Base-by-base conservation (phyloP, 2,797 vertebrate genomes). In the Oreochromis grahami region DNA sequence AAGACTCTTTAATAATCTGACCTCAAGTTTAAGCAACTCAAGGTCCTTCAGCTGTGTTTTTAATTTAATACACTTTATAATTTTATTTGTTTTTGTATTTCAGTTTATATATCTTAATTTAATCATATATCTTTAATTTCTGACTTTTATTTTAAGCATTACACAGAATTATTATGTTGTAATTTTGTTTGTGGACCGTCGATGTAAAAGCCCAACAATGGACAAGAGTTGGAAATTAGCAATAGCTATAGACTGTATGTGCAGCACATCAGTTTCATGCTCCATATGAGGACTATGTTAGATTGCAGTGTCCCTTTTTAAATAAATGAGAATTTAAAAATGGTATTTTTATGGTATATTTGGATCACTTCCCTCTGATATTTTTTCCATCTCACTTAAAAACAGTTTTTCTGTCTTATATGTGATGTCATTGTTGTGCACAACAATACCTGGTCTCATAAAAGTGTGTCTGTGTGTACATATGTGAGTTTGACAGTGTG, bases 381-480 rank as follows among this genome's bases (percentile, higher is more conserved):
- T 41, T 26, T 60, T 58, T 65, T 65, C 1, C 3, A 5, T 70
- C 14, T 26, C 65, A 70, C 65, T 70, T 70, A 26, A 70, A 70
- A 70, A 0, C 21, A 1, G 11, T 41, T 41, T 68, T 24, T 41
- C 5, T 41, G 2, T 70, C 41, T 26, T 24, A 26, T 70, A 7
- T 68, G n/a, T 7, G 41, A 7, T 24, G 36, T 11, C 41, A 5
- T 45, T 72, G 38, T 72, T 17, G 3, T 72, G 65, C 21, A 72
- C 38, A 11, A 29, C 14, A 29, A 15, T 29, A 17, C 5, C 15
- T 1, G 41, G 8, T 17, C 13, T 1, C 13, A 70, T 43, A 15
- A 17, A 70, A 26, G 24, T 32, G 68, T 72, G 41, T 1, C 41
- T 72, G 4, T 29, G 41, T 29, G 0, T 0, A 29, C 2, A 29